Evolutionary conservation across 2,888 invertebrate genomes (phyloP).

Genomic region (Marasmarcha lunaedactyla): DNA sequence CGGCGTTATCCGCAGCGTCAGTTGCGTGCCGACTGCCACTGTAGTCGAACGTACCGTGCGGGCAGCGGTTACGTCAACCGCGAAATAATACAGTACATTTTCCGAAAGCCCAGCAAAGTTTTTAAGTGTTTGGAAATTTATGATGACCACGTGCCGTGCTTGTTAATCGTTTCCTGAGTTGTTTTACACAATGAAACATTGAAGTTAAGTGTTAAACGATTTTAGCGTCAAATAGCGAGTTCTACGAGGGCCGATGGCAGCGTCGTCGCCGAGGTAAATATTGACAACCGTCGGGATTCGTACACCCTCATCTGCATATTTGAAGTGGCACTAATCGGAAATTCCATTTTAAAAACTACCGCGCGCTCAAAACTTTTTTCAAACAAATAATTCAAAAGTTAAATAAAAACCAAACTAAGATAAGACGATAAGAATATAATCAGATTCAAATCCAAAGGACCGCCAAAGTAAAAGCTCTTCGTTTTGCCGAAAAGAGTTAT

Average conservation of each 20-base stretch:
- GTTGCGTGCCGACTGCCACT: constrained; percentile 44
- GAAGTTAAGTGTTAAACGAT: neutral
- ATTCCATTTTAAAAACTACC: neutral
- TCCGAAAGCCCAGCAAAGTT: no score
- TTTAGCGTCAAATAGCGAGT: constrained; percentile 26
- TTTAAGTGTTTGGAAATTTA: no score
- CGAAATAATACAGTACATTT: neutral
- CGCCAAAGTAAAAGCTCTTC: no score
- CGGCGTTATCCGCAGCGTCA: constrained; percentile 32
- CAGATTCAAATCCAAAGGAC: no score
- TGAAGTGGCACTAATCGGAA: constrained; percentile 15
- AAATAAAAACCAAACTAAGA: no score
- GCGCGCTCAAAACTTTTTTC: no score
- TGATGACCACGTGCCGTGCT: no score
- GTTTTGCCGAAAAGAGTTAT: no score
- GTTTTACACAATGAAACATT: no score
- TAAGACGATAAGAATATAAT: no score
- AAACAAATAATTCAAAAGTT: no score
- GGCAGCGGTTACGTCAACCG: neutral
- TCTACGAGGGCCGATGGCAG: constrained; percentile 29
- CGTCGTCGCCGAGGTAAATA: constrained; percentile 51
- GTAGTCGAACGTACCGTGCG: constrained; percentile 31
- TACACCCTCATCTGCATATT: constrained; percentile 25
- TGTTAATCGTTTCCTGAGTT: no score
- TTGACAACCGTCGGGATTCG: constrained; percentile 28